A percentile compares a stretch with the other conserved stretches of the same genome.
phyloP scores from a whole-genome alignment of 1,140 invertebrate species.

The Gryllus bimaculatus region DNA sequence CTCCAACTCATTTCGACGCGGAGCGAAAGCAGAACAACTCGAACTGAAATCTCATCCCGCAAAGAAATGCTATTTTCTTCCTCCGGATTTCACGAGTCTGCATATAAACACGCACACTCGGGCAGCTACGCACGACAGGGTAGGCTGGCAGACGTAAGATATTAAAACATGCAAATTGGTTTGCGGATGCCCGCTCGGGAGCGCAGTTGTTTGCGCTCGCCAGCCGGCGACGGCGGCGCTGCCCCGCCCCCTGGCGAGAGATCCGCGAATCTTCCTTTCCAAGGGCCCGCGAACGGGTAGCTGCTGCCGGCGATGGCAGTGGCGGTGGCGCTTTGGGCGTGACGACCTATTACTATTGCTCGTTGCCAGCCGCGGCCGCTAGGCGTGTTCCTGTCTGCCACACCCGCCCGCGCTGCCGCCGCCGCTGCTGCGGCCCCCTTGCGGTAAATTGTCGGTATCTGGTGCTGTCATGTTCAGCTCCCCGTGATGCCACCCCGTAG shows the following conservation, averaged over 20 bases:
- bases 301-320: not conserved
- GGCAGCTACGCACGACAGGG: not conserved
- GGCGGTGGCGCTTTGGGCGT: not conserved
- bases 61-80: not conserved
- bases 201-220: too few species aligned
- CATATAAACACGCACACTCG: too few species aligned
- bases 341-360: constrained; percentile 7
- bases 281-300: not conserved
- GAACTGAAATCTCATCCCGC: not conserved
- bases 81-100: too few species aligned
- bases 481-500: not conserved
- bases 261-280: too few species aligned
- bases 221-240: too few species aligned
- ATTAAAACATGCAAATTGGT: not conserved
- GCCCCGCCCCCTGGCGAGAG: too few species aligned
- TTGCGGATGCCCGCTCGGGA: not conserved
- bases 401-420: not conserved
- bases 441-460: constrained; percentile 14
- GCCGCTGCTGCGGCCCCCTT: not conserved
- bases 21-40: too few species aligned
- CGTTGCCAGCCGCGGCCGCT: not conserved
- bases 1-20: too few species aligned
- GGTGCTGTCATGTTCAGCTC: constrained; percentile 11
- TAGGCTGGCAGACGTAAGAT: not conserved
- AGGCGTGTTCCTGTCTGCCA: not conserved